Base-by-base conservation (phyloP, 1,140 invertebrate genomes). In the Lethrus apterus region DNA sequence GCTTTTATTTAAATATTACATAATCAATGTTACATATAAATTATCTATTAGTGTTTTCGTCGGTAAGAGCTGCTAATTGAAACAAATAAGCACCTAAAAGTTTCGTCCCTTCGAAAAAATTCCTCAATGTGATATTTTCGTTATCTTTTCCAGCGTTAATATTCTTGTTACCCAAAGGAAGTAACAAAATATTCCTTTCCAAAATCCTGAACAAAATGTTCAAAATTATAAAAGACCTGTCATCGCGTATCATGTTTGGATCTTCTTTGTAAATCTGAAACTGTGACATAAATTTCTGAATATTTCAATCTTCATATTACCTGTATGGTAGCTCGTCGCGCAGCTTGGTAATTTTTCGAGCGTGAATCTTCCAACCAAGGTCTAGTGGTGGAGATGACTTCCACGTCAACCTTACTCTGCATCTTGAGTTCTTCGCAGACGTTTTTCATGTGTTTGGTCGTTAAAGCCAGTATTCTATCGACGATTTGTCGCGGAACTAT, bases 191-290 rank as follows among this genome's bases (percentile, higher is more conserved):
- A 41, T 53, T 56, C 14, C 52, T 59, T 19, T 63, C 59, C 8
- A 62, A 34, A 24, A 63, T 33, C 33, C 48, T 55, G 26, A 59
- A 50, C 15, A 66, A 50, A 15, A 61, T 62, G 9, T 54, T 60
- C 3, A 64, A 41, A 5, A 54, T 50, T 30, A 57, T 46, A 10
- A 56, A 46, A 30, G 52, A 54, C 20, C 51, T 56, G 40, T 64
- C 59, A 41, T 64, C 59, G 26, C 63, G 42, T 9, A 67, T 67
- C 52, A 65, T 56, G 44, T 54, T 61, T 1, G 63, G 62, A 50
- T 62, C 58, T 58, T 64, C 60, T 48, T 63, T 62, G 44, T 65
- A 67, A 14, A 64, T 56, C 62, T 66, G 32, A 11, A 45, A 54
- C n/a, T n/a, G n/a, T n/a, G n/a, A n/a, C n/a, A 38, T n/a, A 38